A percentile compares a stretch with the other conserved stretches of the same genome.
Evolutionary conservation across 2,888 invertebrate genomes (phyloP).

Genomic region (Brenthis daphne): DNA sequence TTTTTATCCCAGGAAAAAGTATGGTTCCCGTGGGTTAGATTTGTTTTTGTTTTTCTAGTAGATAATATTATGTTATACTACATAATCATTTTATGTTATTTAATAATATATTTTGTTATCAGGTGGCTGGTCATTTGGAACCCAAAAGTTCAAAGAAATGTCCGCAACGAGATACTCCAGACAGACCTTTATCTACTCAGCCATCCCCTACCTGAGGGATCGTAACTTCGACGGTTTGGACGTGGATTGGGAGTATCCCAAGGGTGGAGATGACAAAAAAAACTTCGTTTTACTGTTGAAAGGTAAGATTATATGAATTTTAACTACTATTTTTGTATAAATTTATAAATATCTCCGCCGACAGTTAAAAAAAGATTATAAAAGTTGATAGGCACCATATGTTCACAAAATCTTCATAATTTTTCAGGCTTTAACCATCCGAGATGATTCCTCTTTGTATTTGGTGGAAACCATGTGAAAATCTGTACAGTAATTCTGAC

Average conservation of each 20-base stretch:
- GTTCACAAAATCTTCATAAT: no score
- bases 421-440: no score
- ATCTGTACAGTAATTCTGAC: no score
- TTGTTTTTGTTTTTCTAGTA: no score
- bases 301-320: conserved; percentile 78
- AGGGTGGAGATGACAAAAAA: conserved; percentile 95
- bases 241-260: conserved; percentile 96
- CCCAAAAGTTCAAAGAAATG: conserved; percentile 97
- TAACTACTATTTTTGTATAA: neutral
- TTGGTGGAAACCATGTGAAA: no score
- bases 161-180: conserved; percentile 92
- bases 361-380: no score
- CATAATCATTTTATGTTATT: neutral
- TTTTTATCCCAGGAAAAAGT: no score
- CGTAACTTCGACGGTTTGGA: conserved; percentile 94
- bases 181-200: conserved; percentile 96
- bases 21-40: no score
- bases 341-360: no score
- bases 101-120: conserved; percentile 29
- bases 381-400: no score
- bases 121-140: conserved; percentile 99
- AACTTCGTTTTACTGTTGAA: conserved; percentile 94
- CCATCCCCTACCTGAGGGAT: conserved; percentile 94
- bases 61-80: no score
- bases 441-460: no score